phyloP scores from a whole-genome alignment of 2,797 vertebrate genomes.

The Chelon labrosus region DNA sequence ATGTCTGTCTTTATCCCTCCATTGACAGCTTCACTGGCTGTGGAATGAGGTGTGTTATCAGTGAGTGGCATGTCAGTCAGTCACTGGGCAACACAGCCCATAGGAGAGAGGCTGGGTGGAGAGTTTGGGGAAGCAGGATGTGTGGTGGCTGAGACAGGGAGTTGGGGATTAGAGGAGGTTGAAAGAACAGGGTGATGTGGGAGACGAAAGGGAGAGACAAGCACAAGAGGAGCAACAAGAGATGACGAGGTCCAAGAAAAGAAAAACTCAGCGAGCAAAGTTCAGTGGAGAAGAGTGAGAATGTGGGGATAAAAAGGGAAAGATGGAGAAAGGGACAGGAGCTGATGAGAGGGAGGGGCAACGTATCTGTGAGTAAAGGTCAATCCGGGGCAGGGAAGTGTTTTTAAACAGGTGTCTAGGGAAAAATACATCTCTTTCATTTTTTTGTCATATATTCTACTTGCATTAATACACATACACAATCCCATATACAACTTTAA shows the following conservation, averaged over 20 bases:
- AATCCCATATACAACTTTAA: slow-evolving; percentile 1
- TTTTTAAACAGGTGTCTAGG: slow-evolving; percentile 20
- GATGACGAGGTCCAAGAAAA: slow-evolving; percentile 14
- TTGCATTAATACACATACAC: slow-evolving; percentile 15
- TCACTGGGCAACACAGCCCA: slow-evolving; percentile 63
- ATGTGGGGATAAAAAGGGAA: slow-evolving; percentile 1
- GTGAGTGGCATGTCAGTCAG: slow-evolving; percentile 76
- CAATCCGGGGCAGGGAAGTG: slow-evolving; percentile 5
- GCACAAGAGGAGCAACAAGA: slow-evolving; percentile 40
- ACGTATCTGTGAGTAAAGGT: slow-evolving; percentile 28
- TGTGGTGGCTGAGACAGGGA: slow-evolving; percentile 19
- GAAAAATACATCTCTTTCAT: not conserved
- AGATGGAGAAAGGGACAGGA: not conserved
- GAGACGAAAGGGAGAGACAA: slow-evolving; percentile 40
- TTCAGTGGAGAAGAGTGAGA: slow-evolving; percentile 22
- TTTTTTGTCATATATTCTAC: not conserved
- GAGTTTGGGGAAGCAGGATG: slow-evolving; percentile 35
- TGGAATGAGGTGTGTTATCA: slow-evolving; percentile 83
- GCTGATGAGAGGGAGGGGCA: slow-evolving; percentile 7
- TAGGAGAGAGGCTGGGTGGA: slow-evolving; percentile 24
- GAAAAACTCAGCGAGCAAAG: slow-evolving; percentile 22
- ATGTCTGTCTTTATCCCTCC: slow-evolving; percentile 13
- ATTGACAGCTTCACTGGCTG: slow-evolving; percentile 58
- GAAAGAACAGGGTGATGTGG: slow-evolving; percentile 40
- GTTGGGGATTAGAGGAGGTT: slow-evolving; percentile 51